Percentiles rank a stretch among this genome's conserved stretches.
These are phyloP conservation scores for Oxyruncus cristatus DNA, from an alignment of 2,113 vertebrate species.

Conservation along the genomic window DNA sequence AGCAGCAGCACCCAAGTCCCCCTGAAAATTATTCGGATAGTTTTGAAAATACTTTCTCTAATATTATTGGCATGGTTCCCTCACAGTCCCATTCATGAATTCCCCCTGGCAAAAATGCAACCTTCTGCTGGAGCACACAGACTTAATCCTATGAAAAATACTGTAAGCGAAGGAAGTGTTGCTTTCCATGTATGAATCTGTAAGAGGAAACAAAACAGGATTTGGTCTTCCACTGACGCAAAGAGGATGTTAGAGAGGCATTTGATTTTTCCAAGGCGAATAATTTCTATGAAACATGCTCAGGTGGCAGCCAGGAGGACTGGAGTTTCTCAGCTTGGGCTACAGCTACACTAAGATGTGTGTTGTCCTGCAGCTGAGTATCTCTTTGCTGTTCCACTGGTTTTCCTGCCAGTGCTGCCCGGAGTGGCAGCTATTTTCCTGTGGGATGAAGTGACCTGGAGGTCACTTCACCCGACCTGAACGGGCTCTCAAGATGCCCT, in stretches of 20 bases:
- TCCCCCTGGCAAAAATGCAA: not conserved
- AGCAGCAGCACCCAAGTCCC: not conserved
- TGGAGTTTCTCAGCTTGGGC: not conserved
- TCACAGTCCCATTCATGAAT: not conserved
- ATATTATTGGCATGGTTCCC: not conserved
- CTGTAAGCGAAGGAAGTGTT: not conserved
- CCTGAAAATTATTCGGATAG: not conserved
- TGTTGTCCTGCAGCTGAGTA: not conserved
- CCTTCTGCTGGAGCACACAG: not conserved
- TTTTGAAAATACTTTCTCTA: not conserved
- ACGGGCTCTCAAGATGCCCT: not conserved
- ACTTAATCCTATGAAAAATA: not conserved
- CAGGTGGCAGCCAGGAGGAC: not conserved
- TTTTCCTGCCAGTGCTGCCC: not conserved
- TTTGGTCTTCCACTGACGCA: not conserved
- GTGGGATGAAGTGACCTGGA: not conserved
- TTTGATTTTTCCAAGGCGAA: not conserved
- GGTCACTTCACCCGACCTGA: not conserved
- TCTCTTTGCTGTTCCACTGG: rapidly evolving
- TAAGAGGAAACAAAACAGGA: not conserved
- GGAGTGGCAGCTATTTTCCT: not conserved
- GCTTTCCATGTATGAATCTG: not conserved
- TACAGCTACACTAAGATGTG: not conserved
- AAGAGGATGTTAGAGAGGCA: not conserved
- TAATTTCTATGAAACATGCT: not conserved